Evolutionary conservation across 2,797 vertebrate genomes (phyloP).

Genomic region (Telmatherina bonti): DNA sequence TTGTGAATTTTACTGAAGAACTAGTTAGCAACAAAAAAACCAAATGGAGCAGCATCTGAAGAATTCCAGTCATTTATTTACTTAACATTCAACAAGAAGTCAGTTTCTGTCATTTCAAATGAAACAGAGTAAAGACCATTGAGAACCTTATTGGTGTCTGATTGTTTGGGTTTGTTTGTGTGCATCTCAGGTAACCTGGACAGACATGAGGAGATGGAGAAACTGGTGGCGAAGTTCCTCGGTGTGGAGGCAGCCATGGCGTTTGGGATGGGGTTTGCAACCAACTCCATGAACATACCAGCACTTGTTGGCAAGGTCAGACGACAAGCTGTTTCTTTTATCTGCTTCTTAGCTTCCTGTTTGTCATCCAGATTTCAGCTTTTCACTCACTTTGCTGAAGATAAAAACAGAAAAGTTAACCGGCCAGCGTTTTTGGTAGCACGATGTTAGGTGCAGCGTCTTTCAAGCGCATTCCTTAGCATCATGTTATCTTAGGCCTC

Average conservation of each 20-base stretch:
- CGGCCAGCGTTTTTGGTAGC: background rate
- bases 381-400: background rate
- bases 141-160: background rate
- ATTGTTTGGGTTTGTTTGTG: background rate
- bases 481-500: background rate
- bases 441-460: background rate
- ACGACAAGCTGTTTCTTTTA: background rate
- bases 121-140: background rate
- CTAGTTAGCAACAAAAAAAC: too few relatives aligned
- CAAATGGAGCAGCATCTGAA: too few relatives aligned
- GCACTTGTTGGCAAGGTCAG: constrained; percentile 90
- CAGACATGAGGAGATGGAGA: constrained; percentile 89
- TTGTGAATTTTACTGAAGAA: too few relatives aligned
- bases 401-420: constrained; percentile 10
- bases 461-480: constrained; percentile 8
- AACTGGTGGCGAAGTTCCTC: constrained; percentile 87
- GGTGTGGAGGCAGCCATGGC: constrained; percentile 92
- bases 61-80: background rate
- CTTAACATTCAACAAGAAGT: background rate
- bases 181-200: constrained; percentile 88
- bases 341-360: background rate
- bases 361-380: background rate
- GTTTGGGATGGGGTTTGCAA: constrained; percentile 97
- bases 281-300: constrained; percentile 97
- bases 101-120: background rate